These are phyloP conservation scores for Trematomus loennbergii DNA, from an alignment of 2,113 vertebrate species.

Conservation along the genomic window DNA sequence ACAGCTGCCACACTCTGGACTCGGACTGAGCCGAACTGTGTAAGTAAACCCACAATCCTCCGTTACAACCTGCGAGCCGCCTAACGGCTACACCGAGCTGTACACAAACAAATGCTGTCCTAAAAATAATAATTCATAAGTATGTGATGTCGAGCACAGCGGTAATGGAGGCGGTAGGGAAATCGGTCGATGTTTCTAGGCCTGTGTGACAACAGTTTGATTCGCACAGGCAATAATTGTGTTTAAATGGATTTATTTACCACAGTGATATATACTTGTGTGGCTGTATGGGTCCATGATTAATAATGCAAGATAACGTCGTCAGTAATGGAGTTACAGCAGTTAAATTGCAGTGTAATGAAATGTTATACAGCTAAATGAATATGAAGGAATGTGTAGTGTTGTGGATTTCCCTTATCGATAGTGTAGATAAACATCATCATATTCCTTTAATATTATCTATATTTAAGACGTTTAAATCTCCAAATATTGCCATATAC, in stretches of 20 bases:
- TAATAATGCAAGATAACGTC: background rate
- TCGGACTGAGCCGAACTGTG: constrained; percentile 64
- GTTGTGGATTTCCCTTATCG: no score
- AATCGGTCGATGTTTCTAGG: constrained; percentile 32
- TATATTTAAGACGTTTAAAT: no score
- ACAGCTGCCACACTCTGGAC: constrained; percentile 44
- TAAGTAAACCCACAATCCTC: constrained; percentile 58
- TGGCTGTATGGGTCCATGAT: background rate
- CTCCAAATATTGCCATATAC: background rate
- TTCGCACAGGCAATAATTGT: background rate
- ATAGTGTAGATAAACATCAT: background rate
- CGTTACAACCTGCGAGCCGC: background rate
- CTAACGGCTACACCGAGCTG: fast-evolving
- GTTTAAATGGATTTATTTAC: background rate
- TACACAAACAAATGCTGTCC: fast-evolving
- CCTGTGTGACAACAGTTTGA: constrained; percentile 41
- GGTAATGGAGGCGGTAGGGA: constrained; percentile 37
- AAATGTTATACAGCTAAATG: background rate
- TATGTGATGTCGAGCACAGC: background rate
- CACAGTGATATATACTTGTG: background rate
- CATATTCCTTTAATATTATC: background rate
- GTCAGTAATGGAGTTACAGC: background rate
- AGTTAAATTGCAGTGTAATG: background rate
- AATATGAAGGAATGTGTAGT: background rate
- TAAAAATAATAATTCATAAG: background rate